phyloP scores from a whole-genome alignment of 1,140 invertebrate species.

The Telenomus remus region DNA sequence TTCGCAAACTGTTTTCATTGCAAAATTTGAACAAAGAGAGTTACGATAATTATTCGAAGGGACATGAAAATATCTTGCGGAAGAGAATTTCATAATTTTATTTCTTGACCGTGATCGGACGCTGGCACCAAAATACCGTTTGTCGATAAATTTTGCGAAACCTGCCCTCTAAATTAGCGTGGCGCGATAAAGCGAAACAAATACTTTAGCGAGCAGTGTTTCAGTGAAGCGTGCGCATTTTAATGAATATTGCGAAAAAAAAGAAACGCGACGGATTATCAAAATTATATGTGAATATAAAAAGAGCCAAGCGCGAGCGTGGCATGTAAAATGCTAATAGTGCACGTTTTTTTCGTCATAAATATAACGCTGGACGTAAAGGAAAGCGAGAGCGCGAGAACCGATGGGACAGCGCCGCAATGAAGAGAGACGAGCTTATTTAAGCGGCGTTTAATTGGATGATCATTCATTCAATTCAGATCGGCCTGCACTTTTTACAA shows the following conservation, averaged over 20 bases:
- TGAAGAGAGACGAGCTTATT: constrained; percentile 36
- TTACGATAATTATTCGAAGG: no score
- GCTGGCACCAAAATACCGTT: constrained; percentile 51
- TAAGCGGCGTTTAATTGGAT: constrained; percentile 49
- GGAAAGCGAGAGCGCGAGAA: constrained; percentile 28
- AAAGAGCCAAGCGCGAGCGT: constrained; percentile 50
- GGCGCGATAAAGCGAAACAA: constrained; percentile 56
- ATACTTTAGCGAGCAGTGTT: constrained; percentile 51
- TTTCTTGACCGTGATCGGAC: constrained; percentile 1
- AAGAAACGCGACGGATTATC: constrained; percentile 53
- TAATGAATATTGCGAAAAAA: constrained; percentile 57
- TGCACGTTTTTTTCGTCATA: constrained; percentile 51
- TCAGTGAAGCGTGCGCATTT: constrained; percentile 49
- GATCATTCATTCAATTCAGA: constrained; percentile 48
- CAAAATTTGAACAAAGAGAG: no score
- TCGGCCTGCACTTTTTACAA: constrained; percentile 32
- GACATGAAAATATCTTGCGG: no score
- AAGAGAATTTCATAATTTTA: no score
- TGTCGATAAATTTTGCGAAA: constrained; percentile 57
- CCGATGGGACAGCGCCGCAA: constrained; percentile 18
- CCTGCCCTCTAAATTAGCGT: constrained; percentile 56
- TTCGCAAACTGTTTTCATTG: no score
- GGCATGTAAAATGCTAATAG: constrained; percentile 59
- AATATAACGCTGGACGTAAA: constrained; percentile 38
- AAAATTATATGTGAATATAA: constrained; percentile 50